phyloP scores from a whole-genome alignment of 1,140 invertebrate species.

The Nilaparvata lugens region DNA sequence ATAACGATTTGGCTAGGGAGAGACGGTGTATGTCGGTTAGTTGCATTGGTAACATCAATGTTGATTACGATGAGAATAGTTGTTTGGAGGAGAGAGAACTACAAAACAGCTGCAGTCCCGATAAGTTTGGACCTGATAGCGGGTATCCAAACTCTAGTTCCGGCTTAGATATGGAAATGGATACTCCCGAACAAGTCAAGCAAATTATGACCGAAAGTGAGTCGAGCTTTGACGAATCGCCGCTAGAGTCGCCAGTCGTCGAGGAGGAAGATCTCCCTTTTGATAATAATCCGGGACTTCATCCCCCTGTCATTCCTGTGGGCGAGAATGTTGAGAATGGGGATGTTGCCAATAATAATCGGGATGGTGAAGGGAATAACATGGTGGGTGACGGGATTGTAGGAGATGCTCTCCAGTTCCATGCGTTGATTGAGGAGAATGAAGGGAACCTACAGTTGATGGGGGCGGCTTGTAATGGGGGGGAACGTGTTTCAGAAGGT shows the following conservation, averaged over 20 bases:
- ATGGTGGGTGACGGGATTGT: constrained; percentile 28
- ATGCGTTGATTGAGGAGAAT: constrained; percentile 10
- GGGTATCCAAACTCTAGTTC: constrained; percentile 42
- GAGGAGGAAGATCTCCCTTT: background rate
- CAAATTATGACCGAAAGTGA: constrained; percentile 26
- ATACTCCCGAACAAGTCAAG: constrained; percentile 28
- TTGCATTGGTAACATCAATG: too few relatives aligned
- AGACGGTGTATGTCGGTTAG: too few relatives aligned
- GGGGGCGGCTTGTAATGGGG: too few relatives aligned
- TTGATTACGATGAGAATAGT: background rate
- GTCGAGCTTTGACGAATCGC: constrained; percentile 17
- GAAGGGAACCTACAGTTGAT: background rate
- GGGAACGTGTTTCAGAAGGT: too few relatives aligned
- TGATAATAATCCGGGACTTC: background rate
- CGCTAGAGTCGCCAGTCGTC: constrained; percentile 6
- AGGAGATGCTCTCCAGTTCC: constrained; percentile 18
- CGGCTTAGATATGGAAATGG: constrained; percentile 32
- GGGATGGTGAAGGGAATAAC: constrained; percentile 44
- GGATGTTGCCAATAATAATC: constrained; percentile 45
- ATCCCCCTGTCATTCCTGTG: background rate
- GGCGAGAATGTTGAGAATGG: constrained; percentile 39
- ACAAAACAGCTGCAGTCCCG: constrained; percentile 15
- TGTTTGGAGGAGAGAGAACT: background rate
- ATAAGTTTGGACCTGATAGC: constrained; percentile 35
- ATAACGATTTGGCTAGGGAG: too few relatives aligned